phyloP scores from a whole-genome alignment of 2,888 invertebrate species.

The Philereme vetulata region DNA sequence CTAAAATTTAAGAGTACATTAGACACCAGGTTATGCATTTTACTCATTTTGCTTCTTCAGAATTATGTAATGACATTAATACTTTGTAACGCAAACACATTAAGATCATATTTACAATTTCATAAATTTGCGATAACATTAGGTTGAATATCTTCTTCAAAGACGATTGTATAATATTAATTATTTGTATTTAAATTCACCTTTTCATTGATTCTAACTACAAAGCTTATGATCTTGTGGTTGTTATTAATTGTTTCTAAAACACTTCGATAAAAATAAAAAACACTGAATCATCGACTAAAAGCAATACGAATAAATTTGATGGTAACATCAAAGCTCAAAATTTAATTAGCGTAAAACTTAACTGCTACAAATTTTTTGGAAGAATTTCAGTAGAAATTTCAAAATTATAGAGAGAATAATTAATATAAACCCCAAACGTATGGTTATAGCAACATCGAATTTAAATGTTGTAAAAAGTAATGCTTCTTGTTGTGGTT shows the following conservation, averaged over 20 bases:
- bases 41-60: conserved; percentile 47
- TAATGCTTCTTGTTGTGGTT: conserved; percentile 74
- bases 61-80: conserved; percentile 27
- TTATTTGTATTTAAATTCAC: background rate
- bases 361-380: conserved; percentile 59
- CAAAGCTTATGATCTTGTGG: conserved; percentile 2
- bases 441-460: conserved; percentile 74
- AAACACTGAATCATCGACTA: conserved; percentile 61
- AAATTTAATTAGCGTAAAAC: conserved; percentile 59
- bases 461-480: conserved; percentile 76
- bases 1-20: conserved; percentile 60
- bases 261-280: conserved; percentile 30
- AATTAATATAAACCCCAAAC: conserved; percentile 54
- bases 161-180: background rate
- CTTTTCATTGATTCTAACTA: background rate
- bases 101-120: conserved; percentile 1
- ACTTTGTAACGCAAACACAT: conserved; percentile 11
- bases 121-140: conserved; percentile 6
- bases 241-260: conserved; percentile 9
- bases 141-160: background rate
- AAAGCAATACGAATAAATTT: conserved; percentile 69
- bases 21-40: conserved; percentile 75
- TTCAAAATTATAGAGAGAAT: conserved; percentile 49
- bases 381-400: conserved; percentile 4
- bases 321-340: conserved; percentile 70